Evolutionary conservation across 1,140 invertebrate species (phyloP).

Genomic region (Grapholita molesta): DNA sequence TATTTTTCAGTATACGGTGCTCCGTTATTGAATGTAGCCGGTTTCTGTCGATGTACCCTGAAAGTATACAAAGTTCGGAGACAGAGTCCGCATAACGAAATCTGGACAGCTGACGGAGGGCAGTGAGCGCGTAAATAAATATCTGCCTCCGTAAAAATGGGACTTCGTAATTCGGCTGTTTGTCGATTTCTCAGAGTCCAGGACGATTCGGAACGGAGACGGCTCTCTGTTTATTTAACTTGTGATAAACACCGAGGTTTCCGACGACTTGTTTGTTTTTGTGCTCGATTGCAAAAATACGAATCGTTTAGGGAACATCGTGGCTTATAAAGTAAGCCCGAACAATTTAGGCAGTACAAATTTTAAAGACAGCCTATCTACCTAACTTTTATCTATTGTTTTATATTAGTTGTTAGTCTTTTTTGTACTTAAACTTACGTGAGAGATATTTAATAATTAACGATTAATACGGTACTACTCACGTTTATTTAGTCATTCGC

Average conservation of each 20-base stretch:
- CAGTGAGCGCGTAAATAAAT: slow-evolving; percentile 25
- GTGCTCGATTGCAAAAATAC: not conserved
- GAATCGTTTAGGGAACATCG: too few species aligned
- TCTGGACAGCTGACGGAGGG: slow-evolving; percentile 16
- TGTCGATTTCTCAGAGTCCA: not conserved
- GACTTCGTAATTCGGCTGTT: slow-evolving; percentile 8
- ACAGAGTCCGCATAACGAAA: not conserved
- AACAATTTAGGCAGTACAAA: too few species aligned
- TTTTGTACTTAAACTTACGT: too few species aligned
- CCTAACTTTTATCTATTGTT: too few species aligned
- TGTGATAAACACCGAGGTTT: not conserved
- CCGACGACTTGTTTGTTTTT: not conserved
- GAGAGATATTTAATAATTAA: too few species aligned
- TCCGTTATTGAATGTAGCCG: too few species aligned
- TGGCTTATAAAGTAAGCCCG: too few species aligned
- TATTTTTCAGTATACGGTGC: too few species aligned
- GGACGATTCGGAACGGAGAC: not conserved
- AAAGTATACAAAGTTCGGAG: not conserved
- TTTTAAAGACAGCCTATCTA: too few species aligned
- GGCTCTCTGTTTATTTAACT: slow-evolving; percentile 7
- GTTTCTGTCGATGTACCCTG: not conserved
- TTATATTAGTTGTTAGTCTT: too few species aligned
- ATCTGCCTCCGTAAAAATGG: slow-evolving; percentile 25
- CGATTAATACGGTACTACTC: too few species aligned
- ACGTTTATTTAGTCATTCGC: too few species aligned